Base-by-base conservation (phyloP, 2,888 invertebrate species). In the Heliconius ismenius region DNA sequence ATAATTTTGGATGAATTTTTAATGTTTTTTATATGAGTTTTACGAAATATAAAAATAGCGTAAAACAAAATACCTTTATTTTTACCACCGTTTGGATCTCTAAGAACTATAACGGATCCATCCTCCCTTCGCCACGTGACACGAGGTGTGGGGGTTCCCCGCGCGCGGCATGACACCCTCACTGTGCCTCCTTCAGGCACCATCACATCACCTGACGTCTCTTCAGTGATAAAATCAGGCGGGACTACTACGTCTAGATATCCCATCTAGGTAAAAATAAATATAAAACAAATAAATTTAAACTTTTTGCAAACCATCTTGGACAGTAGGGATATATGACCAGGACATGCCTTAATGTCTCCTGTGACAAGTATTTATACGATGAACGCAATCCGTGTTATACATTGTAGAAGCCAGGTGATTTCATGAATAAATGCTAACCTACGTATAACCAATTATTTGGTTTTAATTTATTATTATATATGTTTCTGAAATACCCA, bases 201-300 rank as follows among this genome's bases (percentile, higher is more conserved):
- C 95, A 97, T 97, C 21, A 98, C 95, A 88, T 98, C 98, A 0
- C 98, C 97, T n/a, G 98, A 98, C 39, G 98, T 98, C 86, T 97
- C 97, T 86, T 97, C 97, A 26, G 96, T 88, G 80, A 98, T 95
- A 85, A 98, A 98, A 90, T 98, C 98, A n/a, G 98, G 98, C 54
- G 98, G 98, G 81, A 98, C 96, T 39, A 98, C 97, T 74, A 98
- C 98, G 82, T 98, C 97, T 83, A 98, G 93, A 88, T 95, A 96
- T 49, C 97, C 98, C 92, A 97, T 96, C 98, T 98, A 49, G 18
- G 2, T 49, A 49, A 49, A 49, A 18, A 49, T 18, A 21, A 18
- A 49, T 21, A 49, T 7, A 49, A 65, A n/a, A 65, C 7, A 18
- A n/a, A 18, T 3, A 32, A n/a, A 64, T 32, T 64, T 64, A 10